Conservation (phyloP, 2,113 vertebrate species). For the Solea solea region DNA sequence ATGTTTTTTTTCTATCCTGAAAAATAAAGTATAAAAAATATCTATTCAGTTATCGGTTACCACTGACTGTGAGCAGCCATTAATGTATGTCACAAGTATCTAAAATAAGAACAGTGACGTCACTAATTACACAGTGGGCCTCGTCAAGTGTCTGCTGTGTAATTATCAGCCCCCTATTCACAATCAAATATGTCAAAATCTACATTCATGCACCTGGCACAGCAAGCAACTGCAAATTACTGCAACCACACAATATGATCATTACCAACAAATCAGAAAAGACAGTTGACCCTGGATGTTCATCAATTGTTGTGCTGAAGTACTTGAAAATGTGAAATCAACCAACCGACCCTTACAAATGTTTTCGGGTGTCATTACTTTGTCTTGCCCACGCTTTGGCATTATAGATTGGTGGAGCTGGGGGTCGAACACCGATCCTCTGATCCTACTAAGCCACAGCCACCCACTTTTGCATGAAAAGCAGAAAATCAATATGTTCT, state of each 20-base stretch:
- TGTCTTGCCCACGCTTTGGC: background rate
- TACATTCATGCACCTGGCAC: background rate
- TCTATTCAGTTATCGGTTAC: background rate
- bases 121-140: background rate
- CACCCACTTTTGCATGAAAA: too few relatives aligned
- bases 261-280: background rate
- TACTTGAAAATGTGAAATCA: conserved; percentile 12
- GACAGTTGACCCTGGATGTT: background rate
- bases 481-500: too few relatives aligned
- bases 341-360: conserved; percentile 15
- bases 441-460: too few relatives aligned
- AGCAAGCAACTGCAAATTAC: background rate
- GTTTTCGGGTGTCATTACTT: background rate
- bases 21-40: background rate
- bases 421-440: too few relatives aligned
- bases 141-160: background rate
- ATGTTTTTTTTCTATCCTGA: too few relatives aligned
- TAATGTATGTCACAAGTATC: background rate
- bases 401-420: too few relatives aligned
- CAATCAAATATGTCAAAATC: conserved; percentile 2
- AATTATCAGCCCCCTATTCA: background rate
- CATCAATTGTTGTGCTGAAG: conserved; percentile 1
- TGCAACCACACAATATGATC: background rate
- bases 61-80: background rate
- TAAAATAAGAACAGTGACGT: background rate